Percentiles rank a stretch among this genome's conserved stretches.
These are phyloP conservation scores for Ceyx margarethae DNA, from an alignment of 2,113 vertebrate genomes.

Conservation along the genomic window DNA sequence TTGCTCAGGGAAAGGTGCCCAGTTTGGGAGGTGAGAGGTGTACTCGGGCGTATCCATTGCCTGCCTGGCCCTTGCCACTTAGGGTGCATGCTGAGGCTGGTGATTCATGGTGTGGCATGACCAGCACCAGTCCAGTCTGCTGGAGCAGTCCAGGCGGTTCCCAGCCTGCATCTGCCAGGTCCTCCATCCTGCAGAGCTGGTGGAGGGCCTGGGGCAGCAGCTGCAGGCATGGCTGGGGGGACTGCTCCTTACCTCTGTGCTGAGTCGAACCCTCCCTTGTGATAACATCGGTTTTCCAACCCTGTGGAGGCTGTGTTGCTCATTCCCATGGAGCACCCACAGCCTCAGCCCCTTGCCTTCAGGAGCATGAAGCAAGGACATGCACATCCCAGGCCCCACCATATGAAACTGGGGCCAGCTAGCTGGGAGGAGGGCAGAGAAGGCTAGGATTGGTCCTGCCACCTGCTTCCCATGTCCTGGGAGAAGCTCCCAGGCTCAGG, in stretches of 20 bases:
- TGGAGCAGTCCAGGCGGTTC: not conserved
- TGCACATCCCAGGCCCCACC: fast-evolving
- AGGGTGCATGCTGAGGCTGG: fast-evolving
- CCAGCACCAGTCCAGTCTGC: fast-evolving
- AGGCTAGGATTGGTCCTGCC: not conserved
- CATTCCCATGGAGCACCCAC: not conserved
- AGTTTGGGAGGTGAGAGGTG: fast-evolving
- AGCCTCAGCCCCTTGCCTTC: not conserved
- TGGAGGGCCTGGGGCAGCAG: not conserved
- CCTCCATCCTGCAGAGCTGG: not conserved
- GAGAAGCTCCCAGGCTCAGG: not conserved
- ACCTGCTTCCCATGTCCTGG: not conserved
- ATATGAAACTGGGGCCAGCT: not conserved
- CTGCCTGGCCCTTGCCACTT: not conserved
- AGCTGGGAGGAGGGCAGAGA: not conserved
- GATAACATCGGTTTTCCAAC: constrained; percentile 43
- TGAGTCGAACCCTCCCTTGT: not conserved
- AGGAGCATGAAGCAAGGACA: not conserved
- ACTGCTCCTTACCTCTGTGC: not conserved
- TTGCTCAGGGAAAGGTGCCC: not conserved
- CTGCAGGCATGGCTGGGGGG: not conserved
- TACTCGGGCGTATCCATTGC: fast-evolving
- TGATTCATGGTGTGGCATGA: not conserved
- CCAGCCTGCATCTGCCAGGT: fast-evolving
- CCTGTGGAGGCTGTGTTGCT: not conserved